A percentile compares a stretch with the other conserved stretches of the same genome.
Evolutionary conservation across 2,888 invertebrate species (phyloP).

Genomic region (Gymnosoma rotundatum): DNA sequence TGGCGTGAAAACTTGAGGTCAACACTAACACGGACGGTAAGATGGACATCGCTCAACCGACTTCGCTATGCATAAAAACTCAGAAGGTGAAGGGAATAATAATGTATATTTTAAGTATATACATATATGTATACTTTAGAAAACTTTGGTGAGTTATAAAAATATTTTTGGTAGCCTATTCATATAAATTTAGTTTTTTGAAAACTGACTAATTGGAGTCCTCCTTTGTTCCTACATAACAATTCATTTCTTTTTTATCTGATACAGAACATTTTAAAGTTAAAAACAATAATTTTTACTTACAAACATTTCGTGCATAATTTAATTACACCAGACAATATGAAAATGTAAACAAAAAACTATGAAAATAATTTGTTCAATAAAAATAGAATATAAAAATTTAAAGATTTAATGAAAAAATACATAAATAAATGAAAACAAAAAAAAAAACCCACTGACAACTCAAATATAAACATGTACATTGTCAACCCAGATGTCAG

Average conservation of each 20-base stretch:
- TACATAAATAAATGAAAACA: neutral
- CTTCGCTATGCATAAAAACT: too few relatives aligned
- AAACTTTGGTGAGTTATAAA: too few relatives aligned
- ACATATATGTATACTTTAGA: too few relatives aligned
- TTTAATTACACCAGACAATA: neutral
- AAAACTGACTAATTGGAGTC: too few relatives aligned
- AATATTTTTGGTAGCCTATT: too few relatives aligned
- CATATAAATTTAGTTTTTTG: too few relatives aligned
- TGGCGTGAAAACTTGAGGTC: too few relatives aligned
- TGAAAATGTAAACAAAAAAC: neutral
- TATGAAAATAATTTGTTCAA: neutral
- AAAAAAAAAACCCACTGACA: slow-evolving; percentile 37
- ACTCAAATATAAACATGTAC: slow-evolving; percentile 67
- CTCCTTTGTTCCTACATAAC: too few relatives aligned
- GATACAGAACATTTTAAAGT: neutral
- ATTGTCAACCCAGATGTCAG: slow-evolving; percentile 73
- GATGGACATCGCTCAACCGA: too few relatives aligned
- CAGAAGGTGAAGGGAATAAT: too few relatives aligned
- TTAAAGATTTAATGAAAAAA: slow-evolving; percentile 12
- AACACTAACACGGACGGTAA: too few relatives aligned
- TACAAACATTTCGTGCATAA: neutral
- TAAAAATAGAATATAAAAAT: slow-evolving; percentile 17
- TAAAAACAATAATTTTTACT: neutral
- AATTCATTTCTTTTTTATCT: neutral
- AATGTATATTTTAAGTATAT: too few relatives aligned